These are phyloP conservation scores for Harmothoe impar DNA, from an alignment of 2,888 invertebrate species.

Conservation along the genomic window DNA sequence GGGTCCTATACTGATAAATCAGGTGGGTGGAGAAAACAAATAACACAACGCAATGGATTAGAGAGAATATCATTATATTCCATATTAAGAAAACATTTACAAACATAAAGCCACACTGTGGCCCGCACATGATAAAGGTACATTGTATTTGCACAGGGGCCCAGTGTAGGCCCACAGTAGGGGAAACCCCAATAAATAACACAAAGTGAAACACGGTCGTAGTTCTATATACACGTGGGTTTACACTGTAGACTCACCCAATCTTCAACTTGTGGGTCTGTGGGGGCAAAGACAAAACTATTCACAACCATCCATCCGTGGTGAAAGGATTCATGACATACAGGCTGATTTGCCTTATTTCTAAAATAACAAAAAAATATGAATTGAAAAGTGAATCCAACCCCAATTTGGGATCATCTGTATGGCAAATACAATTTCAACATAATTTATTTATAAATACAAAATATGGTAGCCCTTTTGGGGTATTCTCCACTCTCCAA, in stretches of 20 bases:
- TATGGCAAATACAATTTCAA: too few relatives aligned
- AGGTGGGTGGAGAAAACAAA: too few relatives aligned
- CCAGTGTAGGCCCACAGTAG: not conserved
- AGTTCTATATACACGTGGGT: not conserved
- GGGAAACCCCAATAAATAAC: constrained; percentile 29
- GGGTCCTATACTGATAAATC: too few relatives aligned
- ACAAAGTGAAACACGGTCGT: not conserved
- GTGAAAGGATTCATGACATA: not conserved
- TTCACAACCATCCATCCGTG: not conserved
- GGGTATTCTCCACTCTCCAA: too few relatives aligned
- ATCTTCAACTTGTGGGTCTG: not conserved
- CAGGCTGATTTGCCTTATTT: not conserved
- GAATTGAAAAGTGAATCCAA: too few relatives aligned
- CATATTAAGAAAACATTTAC: not conserved
- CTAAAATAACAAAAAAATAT: not conserved
- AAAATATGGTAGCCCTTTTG: too few relatives aligned
- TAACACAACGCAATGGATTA: not conserved
- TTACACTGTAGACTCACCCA: not conserved
- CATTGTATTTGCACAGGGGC: not conserved
- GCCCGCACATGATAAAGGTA: not conserved
- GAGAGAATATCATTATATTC: constrained; percentile 3
- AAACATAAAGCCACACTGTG: not conserved
- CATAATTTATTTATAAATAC: too few relatives aligned
- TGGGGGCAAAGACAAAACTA: not conserved
- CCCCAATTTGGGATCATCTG: too few relatives aligned